Evolutionary conservation across 2,888 invertebrate genomes (phyloP).

Genomic region (Dynastes grantii): DNA sequence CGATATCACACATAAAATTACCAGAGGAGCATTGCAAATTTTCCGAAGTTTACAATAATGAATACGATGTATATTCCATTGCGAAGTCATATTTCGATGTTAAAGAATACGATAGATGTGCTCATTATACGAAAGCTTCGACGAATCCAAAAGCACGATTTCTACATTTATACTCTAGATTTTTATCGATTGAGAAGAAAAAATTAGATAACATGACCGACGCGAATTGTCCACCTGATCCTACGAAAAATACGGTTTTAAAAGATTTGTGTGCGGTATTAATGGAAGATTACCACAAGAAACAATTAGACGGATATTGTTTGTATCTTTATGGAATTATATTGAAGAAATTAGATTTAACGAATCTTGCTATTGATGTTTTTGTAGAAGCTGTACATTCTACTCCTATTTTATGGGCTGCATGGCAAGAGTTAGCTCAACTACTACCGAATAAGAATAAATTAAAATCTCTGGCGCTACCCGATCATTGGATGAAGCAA

Average conservation of each 20-base stretch:
- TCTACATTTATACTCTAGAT: conserved; percentile 88
- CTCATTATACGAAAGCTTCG: conserved; percentile 84
- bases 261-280: conserved; percentile 75
- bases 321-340: conserved; percentile 94
- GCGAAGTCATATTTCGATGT: conserved; percentile 93
- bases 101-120: conserved; percentile 91
- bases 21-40: conserved; percentile 72
- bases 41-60: conserved; percentile 73
- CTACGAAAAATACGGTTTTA: conserved; percentile 72
- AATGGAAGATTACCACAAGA: conserved; percentile 74
- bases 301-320: conserved; percentile 88
- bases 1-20: conserved; percentile 79
- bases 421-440: conserved; percentile 93
- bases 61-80: conserved; percentile 82
- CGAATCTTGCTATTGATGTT: conserved; percentile 83
- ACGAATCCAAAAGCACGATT: conserved; percentile 83
- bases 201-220: conserved; percentile 86
- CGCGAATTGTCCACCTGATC: conserved; percentile 74
- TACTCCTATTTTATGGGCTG: conserved; percentile 93
- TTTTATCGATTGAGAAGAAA: conserved; percentile 92
- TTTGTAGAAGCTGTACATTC: conserved; percentile 85
- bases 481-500: conserved; percentile 95
- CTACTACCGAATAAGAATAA: conserved; percentile 83
- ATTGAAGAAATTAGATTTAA: conserved; percentile 88
- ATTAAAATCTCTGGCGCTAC: conserved; percentile 77